Percentiles rank a stretch among this genome's conserved stretches.
phyloP scores from a whole-genome alignment of 2,113 vertebrate genomes.

The Taurulus bubalis region DNA sequence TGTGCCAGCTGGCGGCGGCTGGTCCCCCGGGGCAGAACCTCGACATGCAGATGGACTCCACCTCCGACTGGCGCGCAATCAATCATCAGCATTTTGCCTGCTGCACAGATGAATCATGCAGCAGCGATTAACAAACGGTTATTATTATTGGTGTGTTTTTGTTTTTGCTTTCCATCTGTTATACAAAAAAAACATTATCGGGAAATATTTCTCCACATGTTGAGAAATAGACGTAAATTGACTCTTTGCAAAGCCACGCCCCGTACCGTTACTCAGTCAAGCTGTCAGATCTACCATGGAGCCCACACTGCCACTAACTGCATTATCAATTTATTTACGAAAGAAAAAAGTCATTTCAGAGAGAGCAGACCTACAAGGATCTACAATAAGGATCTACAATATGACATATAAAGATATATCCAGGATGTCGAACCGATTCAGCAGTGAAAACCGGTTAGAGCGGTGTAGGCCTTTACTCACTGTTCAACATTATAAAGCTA shows the following conservation, averaged over 20 bases:
- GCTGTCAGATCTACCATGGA: neutral
- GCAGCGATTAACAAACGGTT: neutral
- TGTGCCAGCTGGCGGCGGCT: conserved; percentile 57
- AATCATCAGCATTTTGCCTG: conserved; percentile 45
- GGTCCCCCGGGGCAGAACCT: conserved; percentile 47
- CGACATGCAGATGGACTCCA: conserved; percentile 54
- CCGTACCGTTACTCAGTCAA: neutral
- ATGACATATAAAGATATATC: neutral
- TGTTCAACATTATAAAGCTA: no score
- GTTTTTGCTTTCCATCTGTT: neutral
- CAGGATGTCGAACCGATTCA: no score
- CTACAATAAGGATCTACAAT: no score
- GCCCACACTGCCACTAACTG: neutral
- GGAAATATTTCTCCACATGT: neutral
- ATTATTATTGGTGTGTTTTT: conserved; percentile 5
- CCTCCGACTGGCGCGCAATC: conserved; percentile 45
- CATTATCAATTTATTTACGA: neutral
- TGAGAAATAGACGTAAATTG: conserved; percentile 1
- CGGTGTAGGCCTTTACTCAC: no score
- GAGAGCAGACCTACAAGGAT: neutral
- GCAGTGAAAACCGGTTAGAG: neutral
- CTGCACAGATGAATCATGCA: neutral
- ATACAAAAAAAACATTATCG: neutral
- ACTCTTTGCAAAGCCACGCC: neutral
- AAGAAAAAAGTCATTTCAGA: neutral